phyloP scores from a whole-genome alignment of 2,888 invertebrate genomes.

The Patella depressa region DNA sequence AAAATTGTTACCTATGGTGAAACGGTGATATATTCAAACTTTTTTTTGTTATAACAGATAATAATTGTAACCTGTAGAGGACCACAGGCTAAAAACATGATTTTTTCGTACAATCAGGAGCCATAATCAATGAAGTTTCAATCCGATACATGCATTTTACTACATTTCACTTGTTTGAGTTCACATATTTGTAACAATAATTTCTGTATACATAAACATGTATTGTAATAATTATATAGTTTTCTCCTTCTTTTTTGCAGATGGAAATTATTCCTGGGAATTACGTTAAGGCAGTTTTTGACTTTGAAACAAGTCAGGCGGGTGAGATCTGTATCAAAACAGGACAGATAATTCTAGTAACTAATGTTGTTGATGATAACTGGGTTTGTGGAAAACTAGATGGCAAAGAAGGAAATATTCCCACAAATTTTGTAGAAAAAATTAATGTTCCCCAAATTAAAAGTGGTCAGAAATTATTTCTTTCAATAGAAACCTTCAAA shows the following conservation, averaged over 20 bases:
- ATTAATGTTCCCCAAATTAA: slow-evolving; percentile 50
- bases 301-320: slow-evolving; percentile 57
- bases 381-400: slow-evolving; percentile 60
- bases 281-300: slow-evolving; percentile 62
- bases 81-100: too few species aligned
- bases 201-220: neutral
- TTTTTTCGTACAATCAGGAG: too few species aligned
- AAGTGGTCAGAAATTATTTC: slow-evolving; percentile 50
- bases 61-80: too few species aligned
- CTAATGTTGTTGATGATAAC: slow-evolving; percentile 59
- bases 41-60: too few species aligned
- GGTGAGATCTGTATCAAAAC: slow-evolving; percentile 59
- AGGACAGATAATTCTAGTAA: slow-evolving; percentile 62
- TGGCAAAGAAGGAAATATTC: slow-evolving; percentile 61
- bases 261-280: slow-evolving; percentile 55
- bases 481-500: slow-evolving; percentile 59
- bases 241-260: slow-evolving; percentile 39
- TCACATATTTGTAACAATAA: too few species aligned
- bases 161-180: too few species aligned
- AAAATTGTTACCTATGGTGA: too few species aligned
- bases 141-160: too few species aligned
- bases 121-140: too few species aligned
- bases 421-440: slow-evolving; percentile 61
- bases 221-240: neutral
- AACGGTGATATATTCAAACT: too few species aligned